Conservation (phyloP, 2,888 invertebrate species). For the Apoda limacodes region DNA sequence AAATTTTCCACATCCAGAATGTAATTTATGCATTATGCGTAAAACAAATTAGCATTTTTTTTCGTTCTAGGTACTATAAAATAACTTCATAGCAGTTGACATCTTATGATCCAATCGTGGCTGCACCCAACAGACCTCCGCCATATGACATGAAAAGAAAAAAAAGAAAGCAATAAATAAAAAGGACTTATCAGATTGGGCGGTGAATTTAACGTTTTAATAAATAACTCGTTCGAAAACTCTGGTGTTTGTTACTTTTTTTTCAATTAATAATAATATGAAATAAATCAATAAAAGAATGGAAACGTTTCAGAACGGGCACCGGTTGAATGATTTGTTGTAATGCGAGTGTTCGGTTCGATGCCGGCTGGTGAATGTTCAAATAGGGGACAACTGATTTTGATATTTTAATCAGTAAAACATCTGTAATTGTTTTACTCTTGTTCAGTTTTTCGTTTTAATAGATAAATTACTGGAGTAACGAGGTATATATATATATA, state of each 20-base stretch:
- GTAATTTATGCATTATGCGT: no score
- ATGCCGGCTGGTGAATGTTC: conserved; percentile 36
- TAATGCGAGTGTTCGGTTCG: conserved; percentile 54
- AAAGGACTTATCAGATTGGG: conserved; percentile 51
- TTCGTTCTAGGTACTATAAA: no score
- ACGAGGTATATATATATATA: no score
- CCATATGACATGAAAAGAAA: conserved; percentile 31
- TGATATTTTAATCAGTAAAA: conserved; percentile 50
- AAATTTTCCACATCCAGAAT: no score
- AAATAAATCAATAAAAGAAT: conserved; percentile 68
- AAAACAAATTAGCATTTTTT: no score
- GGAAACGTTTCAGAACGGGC: conserved; percentile 56
- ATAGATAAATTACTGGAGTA: no score
- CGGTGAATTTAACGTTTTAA: conserved; percentile 47
- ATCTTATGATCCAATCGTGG: no score
- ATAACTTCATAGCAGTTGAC: no score
- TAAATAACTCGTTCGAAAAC: conserved; percentile 44
- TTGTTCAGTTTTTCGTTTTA: no score
- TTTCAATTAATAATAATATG: conserved; percentile 64
- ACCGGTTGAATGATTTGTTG: conserved; percentile 65
- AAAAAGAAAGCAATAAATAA: conserved; percentile 43
- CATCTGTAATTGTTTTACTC: no score
- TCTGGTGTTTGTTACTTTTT: conserved; percentile 30
- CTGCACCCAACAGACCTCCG: conserved; percentile 16
- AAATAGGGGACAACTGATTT: conserved; percentile 15